Evolutionary conservation across 2,888 invertebrate genomes (phyloP), one percentile per base, ranked within the genome.

Genomic region (Melanostoma scalare): DNA sequence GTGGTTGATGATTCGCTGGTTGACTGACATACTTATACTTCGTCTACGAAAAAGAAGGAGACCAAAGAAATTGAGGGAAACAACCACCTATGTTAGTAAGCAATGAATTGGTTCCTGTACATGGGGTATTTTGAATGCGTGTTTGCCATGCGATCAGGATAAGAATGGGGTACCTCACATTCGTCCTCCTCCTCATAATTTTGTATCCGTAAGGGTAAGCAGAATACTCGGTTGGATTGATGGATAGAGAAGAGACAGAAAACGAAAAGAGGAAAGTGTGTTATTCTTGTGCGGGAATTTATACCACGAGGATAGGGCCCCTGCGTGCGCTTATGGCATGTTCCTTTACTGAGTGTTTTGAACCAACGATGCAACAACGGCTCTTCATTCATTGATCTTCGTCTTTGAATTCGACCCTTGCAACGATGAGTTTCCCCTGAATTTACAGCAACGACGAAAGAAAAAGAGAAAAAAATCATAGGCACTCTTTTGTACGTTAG

Each of bases 221-320:
- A 33, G 4, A 31, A 55, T 52, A 65, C 48, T 30, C 9, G 35
- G 10, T 73, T 46, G 46, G 30, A 20, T 38, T 10, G 53, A 33
- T 74, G 40, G 48, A 48, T 20, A 20, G 63, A 6, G 30, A 42
- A n/a, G 35, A 36, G n/a, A 44, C 6, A 60, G 30, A 68, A 4
- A 33, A 20, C 33, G 10, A 50, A 31, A 36, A 60, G 4, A 61
- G 36, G n/a, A 58, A 75, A 71, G 71, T 72, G 80, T 81, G 80
- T 67, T 81, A 60, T 53, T 81, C 80, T 81, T 81, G 80, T 76
- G 76, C 80, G 63, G 76, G 58, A 76, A 75, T 75, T 80, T 65
- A n/a, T 56, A 60, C 31, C n/a, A 8, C 35, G 44, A 38, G 9
- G 20, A 31, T 46, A 69, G 53, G 58, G 5, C 42, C 38, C 40